These are phyloP conservation scores for Motacilla tschutschensis DNA, from an alignment of 2,113 vertebrate genomes.

Conservation along the genomic window DNA sequence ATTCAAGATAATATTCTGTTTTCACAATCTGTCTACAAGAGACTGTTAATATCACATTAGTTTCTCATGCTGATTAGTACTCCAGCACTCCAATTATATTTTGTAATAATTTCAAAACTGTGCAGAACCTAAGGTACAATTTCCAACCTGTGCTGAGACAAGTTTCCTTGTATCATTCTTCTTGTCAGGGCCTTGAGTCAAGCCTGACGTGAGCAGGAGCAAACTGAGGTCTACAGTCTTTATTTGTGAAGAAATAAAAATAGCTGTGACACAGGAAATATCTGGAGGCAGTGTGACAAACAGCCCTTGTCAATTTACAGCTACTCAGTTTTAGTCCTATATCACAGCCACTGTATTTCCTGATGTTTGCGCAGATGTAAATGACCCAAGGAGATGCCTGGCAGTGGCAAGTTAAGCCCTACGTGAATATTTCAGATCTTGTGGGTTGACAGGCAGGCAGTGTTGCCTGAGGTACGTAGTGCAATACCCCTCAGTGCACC, in stretches of 20 bases:
- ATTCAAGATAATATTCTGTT: not conserved
- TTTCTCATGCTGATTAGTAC: not conserved
- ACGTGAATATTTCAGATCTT: not conserved
- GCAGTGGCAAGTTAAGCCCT: not conserved
- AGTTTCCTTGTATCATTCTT: not conserved
- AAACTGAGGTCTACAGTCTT: not conserved
- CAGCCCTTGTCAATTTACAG: not conserved
- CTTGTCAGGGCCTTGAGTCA: not conserved
- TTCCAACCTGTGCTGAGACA: not conserved
- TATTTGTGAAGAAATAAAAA: constrained; percentile 25
- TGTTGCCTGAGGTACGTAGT: not conserved
- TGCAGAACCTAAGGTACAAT: not conserved
- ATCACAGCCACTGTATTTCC: not conserved
- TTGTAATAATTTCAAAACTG: not conserved
- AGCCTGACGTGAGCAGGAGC: not conserved
- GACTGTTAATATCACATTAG: not conserved
- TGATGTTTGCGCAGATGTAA: not conserved
- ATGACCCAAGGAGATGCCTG: accelerated
- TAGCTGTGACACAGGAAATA: not conserved
- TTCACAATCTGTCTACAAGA: not conserved
- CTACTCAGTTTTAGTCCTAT: not conserved
- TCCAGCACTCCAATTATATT: not conserved
- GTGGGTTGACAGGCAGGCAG: not conserved
- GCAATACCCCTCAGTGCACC: accelerated
- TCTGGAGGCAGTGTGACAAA: not conserved